A percentile compares a stretch with the other conserved stretches of the same genome.
Evolutionary conservation across 2,888 invertebrate species (phyloP).

Genomic region (Phyto melanocephala): DNA sequence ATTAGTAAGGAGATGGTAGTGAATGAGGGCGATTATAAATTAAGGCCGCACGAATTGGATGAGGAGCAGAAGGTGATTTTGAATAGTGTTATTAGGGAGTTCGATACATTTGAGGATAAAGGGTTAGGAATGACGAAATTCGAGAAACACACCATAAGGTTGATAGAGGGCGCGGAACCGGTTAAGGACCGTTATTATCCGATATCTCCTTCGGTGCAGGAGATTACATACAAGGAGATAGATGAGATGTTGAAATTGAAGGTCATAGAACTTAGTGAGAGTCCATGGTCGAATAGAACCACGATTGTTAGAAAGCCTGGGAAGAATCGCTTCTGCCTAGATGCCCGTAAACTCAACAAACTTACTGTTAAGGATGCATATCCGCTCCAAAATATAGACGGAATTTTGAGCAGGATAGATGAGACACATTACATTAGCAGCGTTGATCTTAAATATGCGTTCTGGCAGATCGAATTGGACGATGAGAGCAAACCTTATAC

Average conservation of each 20-base stretch:
- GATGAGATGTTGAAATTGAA: constrained; percentile 69
- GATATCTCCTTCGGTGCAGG: neutral
- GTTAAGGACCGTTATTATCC: constrained; percentile 45
- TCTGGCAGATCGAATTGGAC: constrained; percentile 42
- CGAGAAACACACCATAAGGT: constrained; percentile 47
- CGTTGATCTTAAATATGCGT: constrained; percentile 63
- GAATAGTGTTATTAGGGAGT: constrained; percentile 4
- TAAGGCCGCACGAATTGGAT: neutral
- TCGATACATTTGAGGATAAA: neutral
- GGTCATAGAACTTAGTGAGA: constrained; percentile 69
- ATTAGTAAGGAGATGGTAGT: neutral
- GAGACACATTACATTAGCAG: constrained; percentile 68
- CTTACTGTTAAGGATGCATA: constrained; percentile 8
- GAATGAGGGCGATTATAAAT: neutral
- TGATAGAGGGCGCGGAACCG: constrained; percentile 45
- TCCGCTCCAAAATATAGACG: constrained; percentile 9
- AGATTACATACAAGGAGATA: constrained; percentile 41
- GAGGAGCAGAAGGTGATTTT: neutral
- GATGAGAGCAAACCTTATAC: constrained; percentile 25
- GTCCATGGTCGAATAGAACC: constrained; percentile 66
- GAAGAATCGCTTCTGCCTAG: constrained; percentile 52
- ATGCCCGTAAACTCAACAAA: constrained; percentile 46
- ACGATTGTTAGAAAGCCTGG: constrained; percentile 40
- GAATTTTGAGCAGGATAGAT: constrained; percentile 56
- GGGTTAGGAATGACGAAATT: constrained; percentile 18